Percentiles rank a stretch among this genome's conserved stretches.
Conservation (phyloP, 2,113 vertebrate species). For the Ardeotis arabs region DNA sequence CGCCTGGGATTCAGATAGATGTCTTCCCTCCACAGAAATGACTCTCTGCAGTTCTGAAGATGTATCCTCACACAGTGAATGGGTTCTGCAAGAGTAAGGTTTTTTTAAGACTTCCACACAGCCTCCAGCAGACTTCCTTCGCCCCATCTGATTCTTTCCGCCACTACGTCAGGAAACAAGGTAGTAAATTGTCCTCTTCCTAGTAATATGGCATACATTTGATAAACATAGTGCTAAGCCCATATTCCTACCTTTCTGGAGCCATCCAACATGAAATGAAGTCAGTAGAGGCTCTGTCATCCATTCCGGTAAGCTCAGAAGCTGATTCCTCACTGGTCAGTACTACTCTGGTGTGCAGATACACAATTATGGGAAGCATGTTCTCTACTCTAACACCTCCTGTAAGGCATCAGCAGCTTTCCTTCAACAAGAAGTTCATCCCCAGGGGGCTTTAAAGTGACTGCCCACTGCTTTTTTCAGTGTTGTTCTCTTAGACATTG, state of each 20-base stretch:
- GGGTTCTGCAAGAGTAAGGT: conserved; percentile 74
- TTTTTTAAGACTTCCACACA: not conserved
- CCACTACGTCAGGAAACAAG: not conserved
- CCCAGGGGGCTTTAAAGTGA: not conserved
- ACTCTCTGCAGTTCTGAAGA: conserved; percentile 73
- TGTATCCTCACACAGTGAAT: conserved; percentile 73
- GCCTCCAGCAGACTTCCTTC: not conserved
- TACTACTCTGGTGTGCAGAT: not conserved
- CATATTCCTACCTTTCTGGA: not conserved
- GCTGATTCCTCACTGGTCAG: not conserved
- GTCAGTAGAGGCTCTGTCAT: not conserved
- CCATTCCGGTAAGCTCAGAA: not conserved
- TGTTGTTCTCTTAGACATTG: not conserved
- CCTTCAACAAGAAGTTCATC: not conserved
- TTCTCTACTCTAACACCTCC: not conserved
- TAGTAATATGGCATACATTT: not conserved
- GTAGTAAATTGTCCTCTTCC: not conserved
- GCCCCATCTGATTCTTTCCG: not conserved
- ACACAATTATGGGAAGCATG: not conserved
- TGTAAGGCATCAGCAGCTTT: not conserved
- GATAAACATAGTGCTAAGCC: not conserved
- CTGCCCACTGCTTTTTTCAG: not conserved
- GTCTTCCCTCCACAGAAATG: conserved; percentile 74
- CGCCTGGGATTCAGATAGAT: conserved; percentile 66
- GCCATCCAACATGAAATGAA: not conserved